Base-by-base conservation (phyloP, 2,797 vertebrate species). In the Limnodromus scolopaceus region DNA sequence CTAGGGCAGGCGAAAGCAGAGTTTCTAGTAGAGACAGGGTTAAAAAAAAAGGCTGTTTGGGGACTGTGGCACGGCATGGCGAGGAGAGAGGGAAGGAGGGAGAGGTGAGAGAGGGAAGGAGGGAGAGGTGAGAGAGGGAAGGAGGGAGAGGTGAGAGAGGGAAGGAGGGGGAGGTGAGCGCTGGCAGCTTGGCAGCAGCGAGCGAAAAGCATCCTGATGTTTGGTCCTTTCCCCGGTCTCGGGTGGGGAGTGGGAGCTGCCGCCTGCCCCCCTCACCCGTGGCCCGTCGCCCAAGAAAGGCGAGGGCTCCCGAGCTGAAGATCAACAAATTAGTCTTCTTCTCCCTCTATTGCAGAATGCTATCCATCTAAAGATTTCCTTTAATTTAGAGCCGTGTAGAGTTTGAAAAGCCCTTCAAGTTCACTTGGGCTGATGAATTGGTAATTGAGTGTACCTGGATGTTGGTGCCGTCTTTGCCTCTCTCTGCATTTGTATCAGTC, bases 341-440 rank as follows among this genome's bases (percentile, higher is more conserved):
- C 81, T 93, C 54, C 65, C 30, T 34, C 22, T 38, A 17, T 58
- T 15, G 36, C 57, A 68, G 75, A 96, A 49, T 2, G 18, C 25
- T 81, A 96, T 96, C 90, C n/a, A 68, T 94, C 92, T 95, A 93
- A 94, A 94, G 93, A 93, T 94, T 96, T 95, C 82, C 89, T 95
- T 94, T 95, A 96, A 97, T 96, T 95, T 95, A 87, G 54, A 96
- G 75, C 88, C 0, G 11, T 92, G 96, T 94, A 89, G 96, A 96
- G 94, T 97, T 96, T 97, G 96, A 97, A 95, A 97, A 94, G 93
- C 94, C 89, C 86, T 97, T 97, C 94, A 93, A 87, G 93, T 96
- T 97, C 96, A 94, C 94, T 97, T 87, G 96, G 95, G 88, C 94
- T 97, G 96, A 97, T 96, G 96, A 97, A 96, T 96, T 95, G 96